Base-by-base conservation (phyloP, 2,888 invertebrate genomes). In the Andrena minutula region DNA sequence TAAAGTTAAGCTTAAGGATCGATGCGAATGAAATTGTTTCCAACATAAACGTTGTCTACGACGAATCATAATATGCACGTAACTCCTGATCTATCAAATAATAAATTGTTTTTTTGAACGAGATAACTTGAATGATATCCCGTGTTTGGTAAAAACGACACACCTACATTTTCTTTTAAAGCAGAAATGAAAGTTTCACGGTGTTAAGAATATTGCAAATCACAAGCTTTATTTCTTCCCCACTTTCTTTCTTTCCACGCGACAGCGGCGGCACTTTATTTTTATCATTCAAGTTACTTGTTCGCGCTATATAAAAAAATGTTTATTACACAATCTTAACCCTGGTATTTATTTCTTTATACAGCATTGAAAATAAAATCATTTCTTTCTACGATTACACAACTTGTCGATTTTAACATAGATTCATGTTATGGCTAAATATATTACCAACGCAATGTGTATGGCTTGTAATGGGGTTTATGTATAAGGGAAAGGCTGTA, bases 1-100 rank as follows among this genome's bases (percentile, higher is more conserved):
- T 91, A 89, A 92, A 92, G 88, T 84, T 90, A 87, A 86, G 82
- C 83, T 76, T 75, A 73, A 74, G 66, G 41, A 71, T 76, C 68
- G 71, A 82, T 72, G 76, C 68, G 61, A 82, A 69, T 72, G 69
- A 71, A 56, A 72, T 63, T 65, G 66, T 75, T 84, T 71, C 70
- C 75, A 70, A 81, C 41, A 72, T 71, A 69, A 81, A 41, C 41
- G 75, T 82, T 61, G 72, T 51, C 65, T 79, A 63, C 64, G 70
- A 26, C 75, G 75, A 60, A 70, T 68, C 65, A 82, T 60, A 66
- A 69, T 58, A 73, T 78, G 75, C 78, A 79, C 28, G 32, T 65
- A 82, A 77, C 56, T 70, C n/a, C 10, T 69, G 51, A 66, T 58
- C 63, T 83, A 68, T 61, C 30, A 28, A 71, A 64, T 76, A 77